A percentile compares a stretch with the other conserved stretches of the same genome.
Evolutionary conservation across 2,888 invertebrate genomes (phyloP).

Genomic region (Apotomis capreana): DNA sequence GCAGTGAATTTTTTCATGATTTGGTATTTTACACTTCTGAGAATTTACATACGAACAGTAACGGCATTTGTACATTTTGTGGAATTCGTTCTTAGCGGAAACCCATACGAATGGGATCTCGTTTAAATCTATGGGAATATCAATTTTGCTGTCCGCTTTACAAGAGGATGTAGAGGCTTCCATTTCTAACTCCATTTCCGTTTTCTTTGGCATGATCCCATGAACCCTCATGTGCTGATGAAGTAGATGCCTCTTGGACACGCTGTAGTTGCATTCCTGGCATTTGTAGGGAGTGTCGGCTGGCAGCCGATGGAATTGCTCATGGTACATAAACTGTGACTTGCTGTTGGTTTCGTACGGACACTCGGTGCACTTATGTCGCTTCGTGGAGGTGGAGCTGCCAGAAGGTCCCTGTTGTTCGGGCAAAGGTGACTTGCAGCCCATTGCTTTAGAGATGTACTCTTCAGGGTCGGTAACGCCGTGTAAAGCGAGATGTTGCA

Average conservation of each 20-base stretch:
- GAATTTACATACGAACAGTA: slow-evolving; percentile 93
- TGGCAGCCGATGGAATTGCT: slow-evolving; percentile 90
- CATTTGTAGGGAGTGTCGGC: slow-evolving; percentile 91
- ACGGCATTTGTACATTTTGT: slow-evolving; percentile 93
- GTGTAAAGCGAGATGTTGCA: slow-evolving; percentile 87
- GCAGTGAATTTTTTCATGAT: slow-evolving; percentile 92
- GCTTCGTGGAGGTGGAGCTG: slow-evolving; percentile 77
- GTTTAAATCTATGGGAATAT: slow-evolving; percentile 68
- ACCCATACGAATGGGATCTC: slow-evolving; percentile 91
- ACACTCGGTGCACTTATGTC: slow-evolving; percentile 91
- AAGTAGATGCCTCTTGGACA: slow-evolving; percentile 90
- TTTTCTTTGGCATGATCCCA: slow-evolving; percentile 79
- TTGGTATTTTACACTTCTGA: slow-evolving; percentile 90
- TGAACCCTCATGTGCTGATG: slow-evolving; percentile 92
- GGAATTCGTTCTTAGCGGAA: slow-evolving; percentile 87
- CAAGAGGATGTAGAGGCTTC: slow-evolving; percentile 59
- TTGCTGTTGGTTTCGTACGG: slow-evolving; percentile 94
- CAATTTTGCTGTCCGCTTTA: slow-evolving; percentile 55
- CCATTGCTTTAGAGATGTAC: slow-evolving; percentile 77
- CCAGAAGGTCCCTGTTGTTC: slow-evolving; percentile 52
- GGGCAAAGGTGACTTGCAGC: slow-evolving; percentile 64
- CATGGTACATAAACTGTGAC: slow-evolving; percentile 93
- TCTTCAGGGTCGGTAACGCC: slow-evolving; percentile 84
- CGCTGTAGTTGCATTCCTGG: slow-evolving; percentile 91
- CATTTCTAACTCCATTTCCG: slow-evolving; percentile 72